Percentiles rank a stretch among this genome's conserved stretches.
phyloP scores from a whole-genome alignment of 2,113 vertebrate genomes.

The Gobio gobio region DNA sequence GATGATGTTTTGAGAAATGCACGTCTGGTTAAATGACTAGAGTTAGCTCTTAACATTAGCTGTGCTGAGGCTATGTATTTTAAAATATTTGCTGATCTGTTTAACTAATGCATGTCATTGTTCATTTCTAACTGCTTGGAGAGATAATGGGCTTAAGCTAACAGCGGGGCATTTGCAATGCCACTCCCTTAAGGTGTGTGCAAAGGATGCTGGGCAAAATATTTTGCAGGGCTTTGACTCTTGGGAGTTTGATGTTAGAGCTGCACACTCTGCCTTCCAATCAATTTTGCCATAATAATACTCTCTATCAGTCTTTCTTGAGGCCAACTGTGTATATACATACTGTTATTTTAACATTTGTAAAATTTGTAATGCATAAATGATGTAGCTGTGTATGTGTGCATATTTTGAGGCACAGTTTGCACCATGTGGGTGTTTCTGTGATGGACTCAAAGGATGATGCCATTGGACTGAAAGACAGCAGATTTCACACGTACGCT shows the following conservation, averaged over 20 bases:
- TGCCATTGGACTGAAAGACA: slow-evolving; percentile 54
- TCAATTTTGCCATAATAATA: slow-evolving; percentile 54
- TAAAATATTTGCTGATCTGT: background rate
- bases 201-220: slow-evolving; percentile 64
- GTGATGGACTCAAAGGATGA: slow-evolving; percentile 53
- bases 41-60: background rate
- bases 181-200: slow-evolving; percentile 27
- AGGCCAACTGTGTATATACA: background rate
- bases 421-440: slow-evolving; percentile 55
- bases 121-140: background rate
- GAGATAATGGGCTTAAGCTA: background rate
- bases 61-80: background rate
- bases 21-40: background rate
- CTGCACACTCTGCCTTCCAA: slow-evolving; percentile 39
- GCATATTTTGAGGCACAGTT: slow-evolving; percentile 22
- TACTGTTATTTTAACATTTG: background rate
- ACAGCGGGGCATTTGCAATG: slow-evolving; percentile 35
- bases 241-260: slow-evolving; percentile 49
- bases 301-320: background rate
- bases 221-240: slow-evolving; percentile 61
- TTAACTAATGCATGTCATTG: background rate
- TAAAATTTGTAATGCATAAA: background rate
- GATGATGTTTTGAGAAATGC: background rate
- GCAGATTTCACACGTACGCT: slow-evolving; percentile 50
- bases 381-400: slow-evolving; percentile 20